These are phyloP conservation scores for Coleophora deauratella DNA, from an alignment of 2,888 invertebrate genomes.

Conservation along the genomic window DNA sequence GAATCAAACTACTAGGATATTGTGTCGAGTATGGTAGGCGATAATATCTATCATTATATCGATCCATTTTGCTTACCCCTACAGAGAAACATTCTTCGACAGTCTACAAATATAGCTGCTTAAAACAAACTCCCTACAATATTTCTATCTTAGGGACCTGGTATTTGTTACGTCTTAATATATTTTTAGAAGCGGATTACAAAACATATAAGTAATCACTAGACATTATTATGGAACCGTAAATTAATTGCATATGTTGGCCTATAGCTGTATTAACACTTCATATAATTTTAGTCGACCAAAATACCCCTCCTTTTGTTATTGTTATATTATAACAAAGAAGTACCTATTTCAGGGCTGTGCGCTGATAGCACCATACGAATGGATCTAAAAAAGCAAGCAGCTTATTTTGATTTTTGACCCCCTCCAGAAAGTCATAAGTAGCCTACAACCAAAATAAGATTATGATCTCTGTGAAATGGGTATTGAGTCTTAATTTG, in stretches of 20 bases:
- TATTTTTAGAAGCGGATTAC: no score
- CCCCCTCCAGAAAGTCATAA: constrained; percentile 42
- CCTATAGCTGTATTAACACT: constrained; percentile 47
- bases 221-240: no score
- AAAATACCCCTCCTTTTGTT: constrained; percentile 62
- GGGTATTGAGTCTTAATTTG: constrained; percentile 20
- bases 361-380: constrained; percentile 51
- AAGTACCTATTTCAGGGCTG: constrained; percentile 44
- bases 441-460: constrained; percentile 26
- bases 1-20: no score
- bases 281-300: constrained; percentile 37
- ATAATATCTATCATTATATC: constrained; percentile 2
- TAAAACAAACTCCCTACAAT: no score
- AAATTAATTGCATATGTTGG: no score
- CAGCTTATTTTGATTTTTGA: constrained; percentile 61
- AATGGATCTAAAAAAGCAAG: constrained; percentile 70
- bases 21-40: no score
- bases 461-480: constrained; percentile 15
- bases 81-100: not conserved
- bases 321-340: constrained; percentile 48
- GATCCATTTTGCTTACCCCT: constrained; percentile 20
- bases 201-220: no score
- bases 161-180: no score
- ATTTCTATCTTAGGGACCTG: no score
- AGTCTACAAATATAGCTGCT: no score